Evolutionary conservation across 2,888 invertebrate species (phyloP), one percentile per base, ranked within the genome.

Genomic region (Sisyra terminalis): DNA sequence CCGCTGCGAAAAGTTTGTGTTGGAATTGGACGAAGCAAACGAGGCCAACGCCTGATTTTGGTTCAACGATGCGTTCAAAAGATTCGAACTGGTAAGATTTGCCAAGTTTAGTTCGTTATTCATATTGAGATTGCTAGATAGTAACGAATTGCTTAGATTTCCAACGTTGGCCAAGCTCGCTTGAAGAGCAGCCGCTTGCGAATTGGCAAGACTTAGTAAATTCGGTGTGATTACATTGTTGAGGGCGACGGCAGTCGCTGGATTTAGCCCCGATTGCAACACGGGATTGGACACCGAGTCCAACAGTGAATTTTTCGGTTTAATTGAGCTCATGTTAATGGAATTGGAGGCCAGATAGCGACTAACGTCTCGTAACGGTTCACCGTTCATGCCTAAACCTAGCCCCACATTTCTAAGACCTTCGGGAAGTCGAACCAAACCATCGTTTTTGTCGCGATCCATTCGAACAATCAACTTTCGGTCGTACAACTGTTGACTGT

Each of bases 381-480:
- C 84, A 6, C 97, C 96, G 53, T 88, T 89, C 7, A 83, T 75
- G 5, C 96, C 96, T 29, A 97, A 69, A 3, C 96, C 96, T 71
- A 93, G 82, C 32, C 96, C 97, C 51, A 97, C 78, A 32, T 84
- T 78, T 54, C 88, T 86, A 29, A 97, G 67, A 43, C 96, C 97
- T 55, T 87, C 90, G 1, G 94, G 94, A 47, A 94, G 60, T 55
- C 83, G 79, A 1, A 79, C 54, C 14, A 66, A 62, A 49, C 76
- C 75, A 47, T 77, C 77, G 30, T 71, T 65, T 56, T 82, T 82
- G 50, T 84, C 84, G 45, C 87, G 70, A 62, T 90, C 94, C 74
- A 97, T 82, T 45, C 94, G 79, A 5, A 97, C 96, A 15, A 89
- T 88, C 79, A 98, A 85, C 41, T 83, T 75, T 44, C 98, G 76